Percentiles rank a stretch among this genome's conserved stretches.
phyloP scores from a whole-genome alignment of 1,140 invertebrate species.

The Drosophila parabipectinata region DNA sequence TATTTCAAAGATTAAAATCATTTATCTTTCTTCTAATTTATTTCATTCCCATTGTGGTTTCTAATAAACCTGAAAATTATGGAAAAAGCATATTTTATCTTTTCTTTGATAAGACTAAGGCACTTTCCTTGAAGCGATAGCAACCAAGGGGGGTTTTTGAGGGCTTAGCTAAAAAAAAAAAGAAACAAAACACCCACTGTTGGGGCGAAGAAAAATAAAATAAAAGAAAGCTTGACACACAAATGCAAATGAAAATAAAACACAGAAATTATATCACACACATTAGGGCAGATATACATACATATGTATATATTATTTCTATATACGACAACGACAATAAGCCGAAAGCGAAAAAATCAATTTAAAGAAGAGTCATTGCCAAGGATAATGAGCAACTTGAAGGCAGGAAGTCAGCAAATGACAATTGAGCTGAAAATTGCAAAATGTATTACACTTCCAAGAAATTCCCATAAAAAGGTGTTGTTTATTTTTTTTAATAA shows the following conservation, averaged over 20 bases:
- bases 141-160: background rate
- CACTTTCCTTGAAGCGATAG: background rate
- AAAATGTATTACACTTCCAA: background rate
- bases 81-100: background rate
- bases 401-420: background rate
- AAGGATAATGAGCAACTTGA: conserved; percentile 66
- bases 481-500: too few species aligned
- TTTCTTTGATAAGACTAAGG: background rate
- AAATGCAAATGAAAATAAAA: background rate
- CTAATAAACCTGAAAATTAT: background rate
- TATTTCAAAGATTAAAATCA: too few species aligned
- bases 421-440: background rate
- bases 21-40: too few species aligned
- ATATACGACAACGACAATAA: conserved; percentile 24
- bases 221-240: background rate
- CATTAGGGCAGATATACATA: background rate
- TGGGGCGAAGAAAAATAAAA: background rate
- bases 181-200: background rate
- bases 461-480: too few species aligned
- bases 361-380: conserved; percentile 65
- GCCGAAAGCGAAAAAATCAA: conserved; percentile 70
- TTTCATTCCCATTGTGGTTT: too few species aligned
- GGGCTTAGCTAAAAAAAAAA: background rate
- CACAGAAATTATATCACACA: background rate
- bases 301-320: too few species aligned